Conservation (phyloP, 2,888 invertebrate genomes). For the Meghimatium bilineatum region DNA sequence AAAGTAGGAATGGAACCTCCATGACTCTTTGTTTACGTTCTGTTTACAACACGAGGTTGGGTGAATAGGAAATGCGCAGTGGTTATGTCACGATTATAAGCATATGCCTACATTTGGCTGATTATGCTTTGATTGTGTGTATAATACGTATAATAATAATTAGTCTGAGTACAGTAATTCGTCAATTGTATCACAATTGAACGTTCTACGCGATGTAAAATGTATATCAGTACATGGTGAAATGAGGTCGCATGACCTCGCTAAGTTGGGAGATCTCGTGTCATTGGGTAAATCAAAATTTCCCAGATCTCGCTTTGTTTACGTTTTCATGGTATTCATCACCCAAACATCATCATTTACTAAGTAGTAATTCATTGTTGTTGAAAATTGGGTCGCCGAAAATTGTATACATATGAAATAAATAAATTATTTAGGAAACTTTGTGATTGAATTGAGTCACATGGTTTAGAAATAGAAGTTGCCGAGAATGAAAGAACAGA, state of each 20-base stretch:
- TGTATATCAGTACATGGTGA: slow-evolving; percentile 10
- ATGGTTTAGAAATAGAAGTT: background rate
- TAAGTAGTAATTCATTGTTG: background rate
- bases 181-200: background rate
- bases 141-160: background rate
- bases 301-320: slow-evolving; percentile 49
- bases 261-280: slow-evolving; percentile 22
- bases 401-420: background rate
- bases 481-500: slow-evolving; percentile 29
- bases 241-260: slow-evolving; percentile 54
- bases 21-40: slow-evolving; percentile 70
- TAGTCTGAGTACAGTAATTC: background rate
- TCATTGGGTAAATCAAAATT: slow-evolving; percentile 46
- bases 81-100: background rate
- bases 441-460: background rate
- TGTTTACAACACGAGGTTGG: slow-evolving; percentile 56
- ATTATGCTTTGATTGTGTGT: background rate
- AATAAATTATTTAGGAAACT: background rate
- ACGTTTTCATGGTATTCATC: slow-evolving; percentile 2
- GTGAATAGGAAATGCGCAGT: slow-evolving; percentile 43
- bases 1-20: background rate
- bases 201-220: background rate
- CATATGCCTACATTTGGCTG: background rate
- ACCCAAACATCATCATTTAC: background rate
- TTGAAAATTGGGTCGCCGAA: background rate